Base-by-base conservation (phyloP, 2,888 invertebrate genomes). In the Molorchus minor region DNA sequence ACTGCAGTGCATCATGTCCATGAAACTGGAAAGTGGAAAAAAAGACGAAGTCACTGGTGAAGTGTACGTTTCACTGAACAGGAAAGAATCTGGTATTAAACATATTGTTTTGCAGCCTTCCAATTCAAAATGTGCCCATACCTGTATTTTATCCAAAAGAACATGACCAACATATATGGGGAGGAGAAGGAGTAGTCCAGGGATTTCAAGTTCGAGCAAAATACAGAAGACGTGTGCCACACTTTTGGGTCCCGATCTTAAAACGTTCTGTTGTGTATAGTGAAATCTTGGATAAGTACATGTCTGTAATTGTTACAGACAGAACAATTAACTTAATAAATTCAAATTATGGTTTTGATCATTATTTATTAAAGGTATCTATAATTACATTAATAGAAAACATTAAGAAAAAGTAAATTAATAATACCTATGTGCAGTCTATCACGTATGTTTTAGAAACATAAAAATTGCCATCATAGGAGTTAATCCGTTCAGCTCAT, bases 121-220 rank as follows among this genome's bases (percentile, higher is more conserved):
- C 89, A 0, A 82, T 94, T 45, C 92, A 94, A 77, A 91, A 94
- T 82, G 73, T 87, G 36, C 87, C 91, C 21, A 80, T 98, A 21
- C 92, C 91, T 1, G 74, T 96, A 1, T 86, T 87, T 64, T 90
- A 87, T 77, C 93, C 97, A 0, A 82, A 85, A 33, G 94, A 98
- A 82, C 83, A 90, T 55, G 83, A 97, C 77, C 74, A 87, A 40
- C 97, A 97, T 25, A 84, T 99, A 65, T 98, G 98, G 98, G 98
- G 97, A 63, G 98, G 98, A 5, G 99, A 99, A 83, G 94, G 90
- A 25, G 86, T 98, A 0, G 83, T 99, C 16, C 91, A 94, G 83
- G 98, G 96, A 45, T 93, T 91, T 75, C 85, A 87, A 75, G 90
- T 90, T 74, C 85, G 87, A 43, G 80, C 84, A 49, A 82, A 81